Percentiles rank a stretch among this genome's conserved stretches.
These are phyloP conservation scores for Orchesella flavescens DNA, from an alignment of 2,888 invertebrate species.

Conservation along the genomic window DNA sequence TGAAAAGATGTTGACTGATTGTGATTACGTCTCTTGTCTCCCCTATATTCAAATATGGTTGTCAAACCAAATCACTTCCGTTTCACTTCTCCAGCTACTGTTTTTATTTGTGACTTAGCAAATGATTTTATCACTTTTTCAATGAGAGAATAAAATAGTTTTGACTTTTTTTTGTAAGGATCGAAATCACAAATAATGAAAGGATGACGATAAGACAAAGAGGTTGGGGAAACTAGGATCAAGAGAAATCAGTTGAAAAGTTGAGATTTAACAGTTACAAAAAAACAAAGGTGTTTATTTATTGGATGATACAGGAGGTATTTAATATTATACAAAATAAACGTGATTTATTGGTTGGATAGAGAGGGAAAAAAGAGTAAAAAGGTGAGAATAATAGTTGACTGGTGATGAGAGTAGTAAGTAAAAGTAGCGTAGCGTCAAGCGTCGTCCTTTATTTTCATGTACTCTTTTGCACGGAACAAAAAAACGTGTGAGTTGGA, in stretches of 20 bases:
- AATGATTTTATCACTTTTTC: neutral
- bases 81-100: no score
- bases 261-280: no score
- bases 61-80: no score
- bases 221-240: no score
- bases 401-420: no score
- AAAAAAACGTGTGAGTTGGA: conserved; percentile 18
- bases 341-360: neutral
- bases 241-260: no score
- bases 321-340: neutral
- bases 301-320: neutral
- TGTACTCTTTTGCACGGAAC: conserved; percentile 13
- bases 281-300: neutral
- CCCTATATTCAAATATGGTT: neutral
- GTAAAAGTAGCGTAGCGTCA: conserved; percentile 19
- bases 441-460: conserved; percentile 48
- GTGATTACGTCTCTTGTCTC: conserved; percentile 37
- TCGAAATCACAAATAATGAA: neutral
- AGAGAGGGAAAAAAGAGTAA: neutral
- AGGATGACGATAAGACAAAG: neutral
- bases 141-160: neutral
- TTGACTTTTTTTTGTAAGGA: neutral
- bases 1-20: conserved; percentile 7
- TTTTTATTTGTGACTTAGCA: no score
- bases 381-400: neutral